Conservation (phyloP, 2,113 vertebrate species). For the Petromus typicus region DNA sequence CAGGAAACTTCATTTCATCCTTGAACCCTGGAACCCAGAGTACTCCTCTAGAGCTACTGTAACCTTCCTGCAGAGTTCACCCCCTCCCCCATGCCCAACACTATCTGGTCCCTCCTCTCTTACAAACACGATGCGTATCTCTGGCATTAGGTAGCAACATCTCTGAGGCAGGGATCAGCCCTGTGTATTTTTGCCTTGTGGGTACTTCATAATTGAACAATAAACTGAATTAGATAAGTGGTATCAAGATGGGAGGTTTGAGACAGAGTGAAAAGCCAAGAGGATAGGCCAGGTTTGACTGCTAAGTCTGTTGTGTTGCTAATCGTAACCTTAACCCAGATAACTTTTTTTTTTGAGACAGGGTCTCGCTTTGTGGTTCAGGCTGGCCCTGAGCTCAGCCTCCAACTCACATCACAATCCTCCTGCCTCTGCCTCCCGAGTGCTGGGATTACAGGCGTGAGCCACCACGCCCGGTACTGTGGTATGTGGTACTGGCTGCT, state of each 20-base stretch:
- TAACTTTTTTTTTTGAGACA: too few relatives aligned
- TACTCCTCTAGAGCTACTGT: neutral
- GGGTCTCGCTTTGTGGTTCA: too few relatives aligned
- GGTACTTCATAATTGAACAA: neutral
- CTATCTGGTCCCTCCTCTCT: neutral
- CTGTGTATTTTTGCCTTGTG: neutral
- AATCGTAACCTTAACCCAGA: neutral
- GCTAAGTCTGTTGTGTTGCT: neutral
- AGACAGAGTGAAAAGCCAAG: neutral
- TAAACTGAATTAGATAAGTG: neutral
- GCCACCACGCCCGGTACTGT: too few relatives aligned
- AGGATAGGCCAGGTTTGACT: neutral
- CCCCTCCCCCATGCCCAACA: neutral
- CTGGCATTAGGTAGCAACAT: neutral
- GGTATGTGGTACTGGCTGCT: too few relatives aligned
- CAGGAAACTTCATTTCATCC: neutral
- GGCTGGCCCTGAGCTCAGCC: too few relatives aligned
- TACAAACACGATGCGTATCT: neutral
- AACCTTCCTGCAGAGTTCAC: neutral
- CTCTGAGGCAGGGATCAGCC: neutral
- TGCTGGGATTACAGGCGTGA: too few relatives aligned
- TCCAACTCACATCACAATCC: too few relatives aligned
- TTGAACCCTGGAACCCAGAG: neutral
- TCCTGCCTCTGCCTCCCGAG: too few relatives aligned
- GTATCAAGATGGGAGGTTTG: neutral